Evolutionary conservation across 2,888 invertebrate species (phyloP).

Genomic region (Oasisia sp.): DNA sequence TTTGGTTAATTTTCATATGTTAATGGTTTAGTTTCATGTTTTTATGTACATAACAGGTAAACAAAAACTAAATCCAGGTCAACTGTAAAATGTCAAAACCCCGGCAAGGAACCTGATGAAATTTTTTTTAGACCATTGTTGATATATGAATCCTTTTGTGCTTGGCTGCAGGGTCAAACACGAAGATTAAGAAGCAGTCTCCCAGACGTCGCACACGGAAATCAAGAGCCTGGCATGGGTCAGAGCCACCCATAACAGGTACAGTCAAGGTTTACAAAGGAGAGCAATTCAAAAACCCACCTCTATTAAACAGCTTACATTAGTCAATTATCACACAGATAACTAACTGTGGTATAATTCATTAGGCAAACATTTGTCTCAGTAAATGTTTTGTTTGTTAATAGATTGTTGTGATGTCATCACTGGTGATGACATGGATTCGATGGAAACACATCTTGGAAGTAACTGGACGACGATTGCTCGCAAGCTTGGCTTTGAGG

Average conservation of each 20-base stretch:
- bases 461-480: background rate
- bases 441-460: background rate
- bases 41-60: too few species aligned
- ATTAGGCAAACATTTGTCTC: background rate
- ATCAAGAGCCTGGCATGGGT: background rate
- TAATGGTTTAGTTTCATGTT: too few species aligned
- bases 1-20: too few species aligned
- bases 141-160: background rate
- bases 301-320: too few species aligned
- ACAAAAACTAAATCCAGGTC: too few species aligned
- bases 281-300: too few species aligned
- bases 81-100: too few species aligned
- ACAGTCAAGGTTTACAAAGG: too few species aligned
- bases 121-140: background rate
- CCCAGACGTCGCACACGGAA: background rate
- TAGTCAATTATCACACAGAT: background rate
- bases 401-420: background rate
- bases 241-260: background rate
- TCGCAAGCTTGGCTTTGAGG: background rate
- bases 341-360: background rate
- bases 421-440: background rate
- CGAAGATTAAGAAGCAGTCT: background rate
- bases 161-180: background rate
- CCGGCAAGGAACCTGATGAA: too few species aligned
- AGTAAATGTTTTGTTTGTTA: background rate